phyloP scores from a whole-genome alignment of 1,140 invertebrate genomes.

The Rhopalosiphum maidis region DNA sequence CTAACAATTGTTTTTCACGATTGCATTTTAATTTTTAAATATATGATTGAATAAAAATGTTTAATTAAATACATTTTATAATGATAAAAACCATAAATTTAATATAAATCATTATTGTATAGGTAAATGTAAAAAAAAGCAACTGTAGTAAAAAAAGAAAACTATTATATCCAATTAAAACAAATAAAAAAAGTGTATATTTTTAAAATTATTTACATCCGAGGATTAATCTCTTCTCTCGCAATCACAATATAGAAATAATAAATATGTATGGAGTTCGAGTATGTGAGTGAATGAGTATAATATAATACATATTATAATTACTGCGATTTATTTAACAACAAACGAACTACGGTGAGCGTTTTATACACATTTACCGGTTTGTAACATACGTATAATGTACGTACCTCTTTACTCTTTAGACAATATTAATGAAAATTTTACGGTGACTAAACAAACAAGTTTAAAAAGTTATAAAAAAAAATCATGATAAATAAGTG shows the following conservation, averaged over 20 bases:
- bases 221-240: background rate
- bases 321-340: conserved; percentile 31
- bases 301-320: background rate
- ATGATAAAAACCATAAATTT: background rate
- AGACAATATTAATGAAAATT: conserved; percentile 19
- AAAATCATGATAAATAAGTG: background rate
- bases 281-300: background rate
- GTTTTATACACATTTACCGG: conserved; percentile 17
- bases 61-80: background rate
- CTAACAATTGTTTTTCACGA: background rate
- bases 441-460: background rate
- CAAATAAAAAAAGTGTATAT: background rate
- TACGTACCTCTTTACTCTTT: background rate
- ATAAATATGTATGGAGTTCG: background rate
- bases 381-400: background rate
- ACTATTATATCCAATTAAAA: background rate
- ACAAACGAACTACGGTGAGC: background rate
- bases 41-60: too few species aligned
- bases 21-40: background rate
- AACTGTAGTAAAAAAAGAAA: background rate
- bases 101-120: background rate
- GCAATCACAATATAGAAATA: background rate
- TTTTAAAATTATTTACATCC: background rate
- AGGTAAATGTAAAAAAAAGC: background rate
- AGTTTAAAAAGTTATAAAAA: background rate